Evolutionary conservation across 2,113 vertebrate genomes (phyloP).

Genomic region (Centrocercus urophasianus): DNA sequence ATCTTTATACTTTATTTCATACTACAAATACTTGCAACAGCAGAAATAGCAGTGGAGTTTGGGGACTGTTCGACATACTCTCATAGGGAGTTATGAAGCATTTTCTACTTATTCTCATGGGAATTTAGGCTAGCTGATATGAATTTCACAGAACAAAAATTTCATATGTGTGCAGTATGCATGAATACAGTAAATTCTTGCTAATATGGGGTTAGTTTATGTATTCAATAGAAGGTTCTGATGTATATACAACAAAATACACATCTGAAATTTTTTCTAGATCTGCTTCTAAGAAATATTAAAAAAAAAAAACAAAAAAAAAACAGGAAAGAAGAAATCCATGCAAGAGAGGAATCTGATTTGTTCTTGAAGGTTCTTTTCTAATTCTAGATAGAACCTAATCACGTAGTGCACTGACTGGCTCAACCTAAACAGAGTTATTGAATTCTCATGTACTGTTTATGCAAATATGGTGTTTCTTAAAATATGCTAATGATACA

Average conservation of each 20-base stretch:
- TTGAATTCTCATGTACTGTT: not conserved
- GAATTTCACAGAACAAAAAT: not conserved
- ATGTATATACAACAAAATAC: not conserved
- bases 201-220: not conserved
- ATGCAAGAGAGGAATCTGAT: not conserved
- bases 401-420: not conserved
- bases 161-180: not conserved
- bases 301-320: not conserved
- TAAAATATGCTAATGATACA: not conserved
- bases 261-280: not conserved
- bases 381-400: not conserved
- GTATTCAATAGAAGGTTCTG: not conserved
- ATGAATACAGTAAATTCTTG: not conserved
- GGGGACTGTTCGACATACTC: not conserved
- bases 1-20: not conserved
- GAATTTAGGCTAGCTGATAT: not conserved
- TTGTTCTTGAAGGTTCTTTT: not conserved
- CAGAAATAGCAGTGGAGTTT: not conserved
- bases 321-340: not conserved
- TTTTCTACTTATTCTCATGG: not conserved
- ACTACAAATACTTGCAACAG: not conserved
- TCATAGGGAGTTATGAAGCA: not conserved
- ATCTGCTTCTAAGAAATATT: not conserved
- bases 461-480: slow-evolving; percentile 4
- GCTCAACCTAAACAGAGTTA: not conserved